These are phyloP conservation scores for Sminthurides aquaticus DNA, from an alignment of 2,888 invertebrate species.

Conservation along the genomic window DNA sequence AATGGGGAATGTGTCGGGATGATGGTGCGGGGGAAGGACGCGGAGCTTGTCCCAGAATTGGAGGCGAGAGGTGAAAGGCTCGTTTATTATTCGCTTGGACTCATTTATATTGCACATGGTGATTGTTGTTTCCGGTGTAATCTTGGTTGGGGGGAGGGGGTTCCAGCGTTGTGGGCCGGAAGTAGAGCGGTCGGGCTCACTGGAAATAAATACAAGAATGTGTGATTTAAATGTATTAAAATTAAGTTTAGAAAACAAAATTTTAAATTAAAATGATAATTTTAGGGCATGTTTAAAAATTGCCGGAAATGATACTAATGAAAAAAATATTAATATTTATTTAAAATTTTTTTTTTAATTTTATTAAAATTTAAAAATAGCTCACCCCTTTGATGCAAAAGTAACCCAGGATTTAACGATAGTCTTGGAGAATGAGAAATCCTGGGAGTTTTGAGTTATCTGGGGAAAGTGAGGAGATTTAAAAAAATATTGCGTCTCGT, in stretches of 20 bases:
- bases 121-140: constrained; percentile 11
- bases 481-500: constrained; percentile 30
- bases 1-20: background rate
- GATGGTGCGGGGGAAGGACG: constrained; percentile 2
- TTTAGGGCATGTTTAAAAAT: no score
- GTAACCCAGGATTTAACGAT: constrained; percentile 26
- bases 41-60: constrained; percentile 35
- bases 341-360: no score
- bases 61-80: constrained; percentile 32
- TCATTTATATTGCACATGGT: constrained; percentile 23
- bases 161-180: constrained; percentile 25
- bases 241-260: no score
- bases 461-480: constrained; percentile 20
- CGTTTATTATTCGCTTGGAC: constrained; percentile 28
- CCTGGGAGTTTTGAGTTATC: constrained; percentile 23
- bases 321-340: no score
- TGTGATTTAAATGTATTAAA: no score
- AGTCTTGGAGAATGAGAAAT: constrained; percentile 24
- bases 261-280: no score
- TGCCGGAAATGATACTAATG: no score
- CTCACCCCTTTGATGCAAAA: constrained; percentile 26
- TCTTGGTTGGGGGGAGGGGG: constrained; percentile 19
- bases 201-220: no score
- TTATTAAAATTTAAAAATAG: constrained; percentile 2
- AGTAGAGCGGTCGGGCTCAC: background rate